These are phyloP conservation scores for Junonia oenone DNA, from an alignment of 2,888 invertebrate species.

Conservation along the genomic window DNA sequence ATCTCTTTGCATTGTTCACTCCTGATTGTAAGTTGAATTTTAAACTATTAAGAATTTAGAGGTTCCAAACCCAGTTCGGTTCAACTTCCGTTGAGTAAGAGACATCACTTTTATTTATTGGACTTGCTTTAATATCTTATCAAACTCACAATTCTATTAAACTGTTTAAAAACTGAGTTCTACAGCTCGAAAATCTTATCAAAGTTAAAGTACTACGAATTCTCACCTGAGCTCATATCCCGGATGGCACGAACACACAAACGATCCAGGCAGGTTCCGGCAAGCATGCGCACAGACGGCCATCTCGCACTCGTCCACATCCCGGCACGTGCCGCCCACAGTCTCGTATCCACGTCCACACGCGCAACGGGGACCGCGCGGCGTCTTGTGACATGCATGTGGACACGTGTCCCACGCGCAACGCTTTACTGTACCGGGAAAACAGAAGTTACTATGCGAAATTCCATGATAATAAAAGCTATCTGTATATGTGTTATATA, in stretches of 20 bases:
- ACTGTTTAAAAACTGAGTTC: too few relatives aligned
- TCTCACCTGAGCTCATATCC: constrained; percentile 80
- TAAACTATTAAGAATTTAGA: too few relatives aligned
- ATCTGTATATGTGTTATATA: too few relatives aligned
- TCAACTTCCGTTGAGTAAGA: too few relatives aligned
- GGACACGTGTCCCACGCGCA: constrained; percentile 74
- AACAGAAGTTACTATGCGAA: too few relatives aligned
- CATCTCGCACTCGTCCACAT: constrained; percentile 85
- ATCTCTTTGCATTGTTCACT: too few relatives aligned
- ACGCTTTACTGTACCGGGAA: constrained; percentile 45
- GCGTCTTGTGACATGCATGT: constrained; percentile 81
- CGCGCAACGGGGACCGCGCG: constrained; percentile 82
- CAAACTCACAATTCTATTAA: too few relatives aligned
- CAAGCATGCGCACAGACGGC: constrained; percentile 84
- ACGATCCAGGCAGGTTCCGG: constrained; percentile 75
- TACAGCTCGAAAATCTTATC: neutral
- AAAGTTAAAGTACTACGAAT: neutral
- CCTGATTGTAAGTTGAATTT: too few relatives aligned
- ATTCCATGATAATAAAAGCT: too few relatives aligned
- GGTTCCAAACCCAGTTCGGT: too few relatives aligned
- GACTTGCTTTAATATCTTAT: too few relatives aligned
- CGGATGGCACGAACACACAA: constrained; percentile 78
- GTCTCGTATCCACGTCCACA: constrained; percentile 82
- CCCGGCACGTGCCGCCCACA: constrained; percentile 78
- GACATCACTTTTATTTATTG: too few relatives aligned